Evolutionary conservation across 1,140 invertebrate genomes (phyloP), one percentile per base, ranked within the genome.

Genomic region (Zaprionus africanus): DNA sequence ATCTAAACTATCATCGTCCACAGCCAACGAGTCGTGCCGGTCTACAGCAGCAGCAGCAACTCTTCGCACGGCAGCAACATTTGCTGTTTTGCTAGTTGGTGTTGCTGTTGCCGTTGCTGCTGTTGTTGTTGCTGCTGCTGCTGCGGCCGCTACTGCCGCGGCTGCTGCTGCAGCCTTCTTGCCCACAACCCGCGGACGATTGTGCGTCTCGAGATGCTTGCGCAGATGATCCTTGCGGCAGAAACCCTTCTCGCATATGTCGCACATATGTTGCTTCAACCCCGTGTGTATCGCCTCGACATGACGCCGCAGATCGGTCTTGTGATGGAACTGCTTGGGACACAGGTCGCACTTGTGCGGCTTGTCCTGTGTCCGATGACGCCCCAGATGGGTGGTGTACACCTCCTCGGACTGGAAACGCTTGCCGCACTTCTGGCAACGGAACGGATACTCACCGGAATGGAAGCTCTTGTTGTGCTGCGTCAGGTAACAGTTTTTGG

Each of bases 211-310:
- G 62, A 95, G 94, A 93, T 99, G 98, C 93, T 99, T 99, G 66
- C 97, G 95, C 96, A 99, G 97, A 93, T 99, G 98, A 93, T 99
- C 98, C 92, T 98, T 98, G 59, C 98, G 95, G 76, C 97, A 98
- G 93, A 98, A 98, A 24, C 97, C 96, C 93, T 98, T 99, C 53
- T 95, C 95, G 91, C 97, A 98, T 38, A 94, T 94, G 63, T 95
- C 94, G 93, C 97, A 98, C 54, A 95, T 93, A 92, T 96, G 98
- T 13, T 97, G 97, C 90, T 97, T 97, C 76, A 95, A 94, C 12
- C 95, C 96, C 66, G 95, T 97, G 92, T 98, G 97, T 51, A 97
- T 95, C 83, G 97, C 97, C 64, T 92, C 87, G 93, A 96, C 95
- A 92, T 99, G 98, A 49, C 98, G 94, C 19, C 97, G 95, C 76